Percentiles rank a stretch among this genome's conserved stretches.
Evolutionary conservation across 2,797 vertebrate genomes (phyloP).

Genomic region (Gobio occitaniae): DNA sequence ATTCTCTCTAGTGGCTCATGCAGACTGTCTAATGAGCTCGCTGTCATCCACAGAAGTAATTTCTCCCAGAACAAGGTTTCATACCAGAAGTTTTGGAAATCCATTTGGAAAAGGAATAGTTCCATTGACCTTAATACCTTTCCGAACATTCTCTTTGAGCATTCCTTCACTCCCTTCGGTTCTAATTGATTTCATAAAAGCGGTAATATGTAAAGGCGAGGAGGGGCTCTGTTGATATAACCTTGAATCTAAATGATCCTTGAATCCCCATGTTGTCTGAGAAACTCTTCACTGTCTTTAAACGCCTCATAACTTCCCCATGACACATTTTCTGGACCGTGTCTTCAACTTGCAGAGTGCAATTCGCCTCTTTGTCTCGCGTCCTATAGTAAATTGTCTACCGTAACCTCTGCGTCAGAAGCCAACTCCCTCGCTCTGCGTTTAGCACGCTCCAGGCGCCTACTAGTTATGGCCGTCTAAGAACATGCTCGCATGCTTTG

Average conservation of each 20-base stretch:
- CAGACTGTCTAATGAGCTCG: constrained; percentile 59
- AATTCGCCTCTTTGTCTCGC: constrained; percentile 58
- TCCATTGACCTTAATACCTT: constrained; percentile 66
- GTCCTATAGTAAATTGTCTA: constrained; percentile 54
- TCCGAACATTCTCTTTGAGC: constrained; percentile 65
- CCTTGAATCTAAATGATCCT: constrained; percentile 65
- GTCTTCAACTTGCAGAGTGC: constrained; percentile 56
- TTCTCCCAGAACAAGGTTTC: constrained; percentile 66
- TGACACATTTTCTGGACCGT: constrained; percentile 64
- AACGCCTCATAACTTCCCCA: constrained; percentile 63
- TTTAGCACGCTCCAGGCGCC: neutral
- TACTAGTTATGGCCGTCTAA: neutral
- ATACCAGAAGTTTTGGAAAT: constrained; percentile 64
- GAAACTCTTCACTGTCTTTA: constrained; percentile 65
- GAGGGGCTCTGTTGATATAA: constrained; percentile 66
- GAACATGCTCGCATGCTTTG: neutral
- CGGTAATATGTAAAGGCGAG: constrained; percentile 62
- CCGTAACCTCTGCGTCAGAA: constrained; percentile 11
- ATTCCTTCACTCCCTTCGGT: constrained; percentile 64
- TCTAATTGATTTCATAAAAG: constrained; percentile 66
- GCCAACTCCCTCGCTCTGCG: neutral
- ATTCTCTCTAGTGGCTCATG: constrained; percentile 58
- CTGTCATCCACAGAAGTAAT: constrained; percentile 61
- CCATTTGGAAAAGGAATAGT: constrained; percentile 67
- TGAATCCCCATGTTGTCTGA: constrained; percentile 64